Conservation (phyloP, 2,113 vertebrate genomes). For the Mustelus asterias region DNA sequence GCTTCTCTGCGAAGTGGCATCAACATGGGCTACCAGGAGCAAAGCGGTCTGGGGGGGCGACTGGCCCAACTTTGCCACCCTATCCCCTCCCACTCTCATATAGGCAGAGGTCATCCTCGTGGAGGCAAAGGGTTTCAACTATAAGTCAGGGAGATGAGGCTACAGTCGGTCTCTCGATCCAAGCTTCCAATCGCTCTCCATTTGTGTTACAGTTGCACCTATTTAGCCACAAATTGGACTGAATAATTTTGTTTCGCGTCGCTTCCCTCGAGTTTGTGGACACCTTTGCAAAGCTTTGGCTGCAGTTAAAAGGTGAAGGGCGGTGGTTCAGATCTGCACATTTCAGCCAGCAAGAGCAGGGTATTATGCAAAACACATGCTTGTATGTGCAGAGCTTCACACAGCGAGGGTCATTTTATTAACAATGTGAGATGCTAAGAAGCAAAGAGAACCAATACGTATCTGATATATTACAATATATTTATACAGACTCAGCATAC, state of each 20-base stretch:
- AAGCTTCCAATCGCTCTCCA: background rate
- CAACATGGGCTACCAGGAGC: background rate
- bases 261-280: background rate
- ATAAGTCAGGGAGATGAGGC: background rate
- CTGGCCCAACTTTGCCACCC: too few species aligned
- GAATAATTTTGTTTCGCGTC: background rate
- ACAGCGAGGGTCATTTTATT: background rate
- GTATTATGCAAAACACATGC: background rate
- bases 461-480: background rate
- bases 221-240: background rate
- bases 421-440: background rate
- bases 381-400: background rate
- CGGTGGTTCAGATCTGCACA: background rate
- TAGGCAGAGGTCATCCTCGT: background rate
- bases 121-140: background rate
- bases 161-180: background rate
- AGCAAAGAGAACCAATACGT: background rate
- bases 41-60: background rate
- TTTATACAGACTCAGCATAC: background rate
- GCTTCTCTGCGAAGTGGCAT: background rate
- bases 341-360: background rate
- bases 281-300: background rate
- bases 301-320: background rate
- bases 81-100: background rate
- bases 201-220: too few species aligned